Percentiles rank a stretch among this genome's conserved stretches.
phyloP scores from a whole-genome alignment of 2,888 invertebrate species.

The Cheilosia grossa region DNA sequence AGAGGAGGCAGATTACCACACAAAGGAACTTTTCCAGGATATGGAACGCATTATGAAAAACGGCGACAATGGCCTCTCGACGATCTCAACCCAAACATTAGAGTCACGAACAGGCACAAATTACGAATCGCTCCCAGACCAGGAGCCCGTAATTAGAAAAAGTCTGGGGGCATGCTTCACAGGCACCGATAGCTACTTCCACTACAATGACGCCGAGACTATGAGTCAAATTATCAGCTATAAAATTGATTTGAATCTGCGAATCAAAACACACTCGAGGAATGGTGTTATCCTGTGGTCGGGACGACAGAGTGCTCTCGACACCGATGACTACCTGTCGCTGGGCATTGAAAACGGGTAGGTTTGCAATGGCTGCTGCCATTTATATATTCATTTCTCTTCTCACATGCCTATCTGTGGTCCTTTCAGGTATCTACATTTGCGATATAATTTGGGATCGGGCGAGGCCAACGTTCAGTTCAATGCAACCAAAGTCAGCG shows the following conservation, averaged over 20 bases:
- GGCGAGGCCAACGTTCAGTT: conserved; percentile 93
- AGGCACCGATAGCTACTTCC: conserved; percentile 93
- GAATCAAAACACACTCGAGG: conserved; percentile 89
- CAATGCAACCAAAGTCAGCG: conserved; percentile 93
- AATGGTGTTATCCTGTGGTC: conserved; percentile 94
- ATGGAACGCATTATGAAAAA: conserved; percentile 83
- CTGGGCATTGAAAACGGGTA: conserved; percentile 91
- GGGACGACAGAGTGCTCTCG: conserved; percentile 87
- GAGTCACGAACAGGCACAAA: conserved; percentile 45
- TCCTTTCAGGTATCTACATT: conserved; percentile 81
- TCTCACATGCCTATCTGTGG: background rate
- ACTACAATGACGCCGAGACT: conserved; percentile 93
- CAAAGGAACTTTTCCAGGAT: conserved; percentile 82
- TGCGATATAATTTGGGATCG: conserved; percentile 93
- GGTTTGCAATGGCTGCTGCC: conserved; percentile 40
- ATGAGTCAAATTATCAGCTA: conserved; percentile 93
- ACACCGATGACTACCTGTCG: conserved; percentile 90
- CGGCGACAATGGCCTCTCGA: conserved; percentile 76
- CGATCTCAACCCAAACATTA: conserved; percentile 50
- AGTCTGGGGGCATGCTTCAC: conserved; percentile 89
- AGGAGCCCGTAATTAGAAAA: conserved; percentile 77
- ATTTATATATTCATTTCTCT: background rate
- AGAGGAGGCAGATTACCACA: conserved; percentile 79
- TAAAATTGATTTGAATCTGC: conserved; percentile 93
- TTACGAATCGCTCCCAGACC: conserved; percentile 62